Percentiles rank a stretch among this genome's conserved stretches.
phyloP scores from a whole-genome alignment of 2,797 vertebrate genomes.

The Delichon dasypus region DNA sequence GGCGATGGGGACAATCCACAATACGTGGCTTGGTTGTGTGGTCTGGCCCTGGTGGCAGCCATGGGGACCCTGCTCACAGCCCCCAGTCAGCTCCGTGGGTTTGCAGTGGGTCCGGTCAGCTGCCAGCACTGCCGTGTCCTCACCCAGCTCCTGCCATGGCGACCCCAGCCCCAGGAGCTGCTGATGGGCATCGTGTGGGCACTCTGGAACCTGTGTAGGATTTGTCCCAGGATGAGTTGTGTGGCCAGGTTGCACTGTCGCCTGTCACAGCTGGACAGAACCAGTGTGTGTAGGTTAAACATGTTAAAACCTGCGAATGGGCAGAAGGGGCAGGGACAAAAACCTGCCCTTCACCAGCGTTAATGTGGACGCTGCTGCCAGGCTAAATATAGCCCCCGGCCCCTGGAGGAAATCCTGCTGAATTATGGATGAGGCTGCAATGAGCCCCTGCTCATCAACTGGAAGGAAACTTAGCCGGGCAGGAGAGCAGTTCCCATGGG shows the following conservation, averaged over 20 bases:
- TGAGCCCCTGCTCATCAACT: not conserved
- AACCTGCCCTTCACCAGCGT: not conserved
- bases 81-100: not conserved
- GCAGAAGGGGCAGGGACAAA: not conserved
- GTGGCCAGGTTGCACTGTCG: not conserved
- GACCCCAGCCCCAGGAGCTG: not conserved
- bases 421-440: conserved; percentile 41
- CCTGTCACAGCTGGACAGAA: not conserved
- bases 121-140: fast-evolving
- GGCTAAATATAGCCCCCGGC: not conserved
- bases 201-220: not conserved
- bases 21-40: fast-evolving
- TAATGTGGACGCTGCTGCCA: not conserved
- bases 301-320: fast-evolving
- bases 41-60: fast-evolving
- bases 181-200: fast-evolving
- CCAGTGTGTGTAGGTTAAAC: fast-evolving
- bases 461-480: not conserved
- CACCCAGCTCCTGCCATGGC: not conserved
- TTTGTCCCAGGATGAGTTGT: not conserved
- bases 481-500: not conserved
- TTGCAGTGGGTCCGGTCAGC: not conserved
- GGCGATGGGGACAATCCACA: fast-evolving
- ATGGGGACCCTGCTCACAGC: not conserved
- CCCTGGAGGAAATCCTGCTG: conserved; percentile 24